Percentiles rank a stretch among this genome's conserved stretches.
phyloP scores from a whole-genome alignment of 2,888 invertebrate genomes.

The Eupithecia inturbata region DNA sequence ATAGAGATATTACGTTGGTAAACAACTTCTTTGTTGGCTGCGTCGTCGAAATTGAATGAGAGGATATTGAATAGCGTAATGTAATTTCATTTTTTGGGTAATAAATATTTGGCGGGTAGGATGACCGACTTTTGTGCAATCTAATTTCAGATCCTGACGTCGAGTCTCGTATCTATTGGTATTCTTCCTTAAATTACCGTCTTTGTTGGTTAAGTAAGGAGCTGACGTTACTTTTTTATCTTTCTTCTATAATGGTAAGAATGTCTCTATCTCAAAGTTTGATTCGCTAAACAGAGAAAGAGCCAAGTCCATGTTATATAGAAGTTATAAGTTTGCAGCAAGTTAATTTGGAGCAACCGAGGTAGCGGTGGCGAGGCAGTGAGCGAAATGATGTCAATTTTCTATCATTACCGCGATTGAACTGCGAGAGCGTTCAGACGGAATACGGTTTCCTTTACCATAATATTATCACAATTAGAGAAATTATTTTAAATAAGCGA shows the following conservation, averaged over 20 bases:
- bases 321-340: conserved; percentile 30
- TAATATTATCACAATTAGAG: conserved; percentile 39
- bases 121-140: conserved; percentile 13
- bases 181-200: neutral
- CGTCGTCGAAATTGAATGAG: conserved; percentile 31
- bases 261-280: conserved; percentile 1
- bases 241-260: too few relatives aligned
- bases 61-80: conserved; percentile 24
- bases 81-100: conserved; percentile 22
- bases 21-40: conserved; percentile 34
- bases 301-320: conserved; percentile 14
- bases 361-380: conserved; percentile 41
- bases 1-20: conserved; percentile 38
- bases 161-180: neutral
- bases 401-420: conserved; percentile 57
- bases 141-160: neutral
- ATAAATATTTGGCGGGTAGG: conserved; percentile 27
- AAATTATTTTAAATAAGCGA: conserved; percentile 25
- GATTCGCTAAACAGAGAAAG: neutral
- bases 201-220: neutral
- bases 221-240: neutral
- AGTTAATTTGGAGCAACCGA: conserved; percentile 48
- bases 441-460: conserved; percentile 37
- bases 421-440: conserved; percentile 35
- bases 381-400: conserved; percentile 64